Base-by-base conservation (phyloP, 2,113 vertebrate genomes). In the Xenus cinereus region DNA sequence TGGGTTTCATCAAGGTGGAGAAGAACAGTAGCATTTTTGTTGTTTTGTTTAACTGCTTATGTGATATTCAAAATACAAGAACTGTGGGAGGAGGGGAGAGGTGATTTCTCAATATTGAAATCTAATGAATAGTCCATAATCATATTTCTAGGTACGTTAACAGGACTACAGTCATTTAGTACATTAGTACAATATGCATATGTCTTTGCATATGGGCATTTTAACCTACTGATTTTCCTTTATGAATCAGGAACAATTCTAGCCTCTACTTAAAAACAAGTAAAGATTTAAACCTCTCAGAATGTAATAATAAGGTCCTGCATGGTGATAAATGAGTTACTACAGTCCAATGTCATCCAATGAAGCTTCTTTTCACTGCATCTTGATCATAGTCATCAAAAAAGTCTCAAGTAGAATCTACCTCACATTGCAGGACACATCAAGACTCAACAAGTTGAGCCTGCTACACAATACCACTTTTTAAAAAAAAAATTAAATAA, bases 381-480 rank as follows among this genome's bases (percentile, higher is more conserved):
- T 90, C 93, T 92, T 96, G 84, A 90, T 81, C 23, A 5, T n/a
- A 64, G 85, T 41, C 79, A 83, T 78, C 54, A 87, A 96, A 78
- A 64, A 96, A 96, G 74, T 90, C 86, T 94, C 76, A 90, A 91
- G 84, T 83, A 74, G 71, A 94, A 96, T 91, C 93, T 87, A 90
- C 81, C 86, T 95, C 66, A 96, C 73, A 84, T 50, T 87, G 87
- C 60, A 91, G 92, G 91, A 95, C 74, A 91, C 78, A 94, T 71
- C 78, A 96, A 94, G 93, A 89, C 73, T 96, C 89, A 97, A 94
- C n/a, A 96, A 91, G 43, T 17, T 96, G 85, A 95, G 89, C 89
- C 92, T 97, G 91, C 10, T 32, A 83, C 9, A 37, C 2, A 66
- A 11, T 9, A 22, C 17, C 37, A 22, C 22, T 24, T 69, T 50